These are phyloP conservation scores for Numenius phaeopus DNA, from an alignment of 2,797 vertebrate species.

Conservation along the genomic window DNA sequence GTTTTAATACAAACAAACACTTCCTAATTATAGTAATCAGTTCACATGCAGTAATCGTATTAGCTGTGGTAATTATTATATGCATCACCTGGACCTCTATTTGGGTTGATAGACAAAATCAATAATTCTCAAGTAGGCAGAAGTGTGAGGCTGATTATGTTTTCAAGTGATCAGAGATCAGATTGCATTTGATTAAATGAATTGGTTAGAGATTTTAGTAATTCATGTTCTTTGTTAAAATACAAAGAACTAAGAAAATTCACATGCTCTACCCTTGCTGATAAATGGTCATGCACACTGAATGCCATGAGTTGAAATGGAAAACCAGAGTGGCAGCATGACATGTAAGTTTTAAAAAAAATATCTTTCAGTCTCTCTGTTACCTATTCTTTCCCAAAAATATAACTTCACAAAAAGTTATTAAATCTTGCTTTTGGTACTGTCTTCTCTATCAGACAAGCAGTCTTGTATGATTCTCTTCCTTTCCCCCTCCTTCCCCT, in stretches of 20 bases:
- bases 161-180: conserved; percentile 74
- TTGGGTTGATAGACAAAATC: conserved; percentile 76
- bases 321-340: not conserved
- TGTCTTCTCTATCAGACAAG: not conserved
- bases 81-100: conserved; percentile 69
- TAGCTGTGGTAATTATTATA: conserved; percentile 77
- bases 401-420: not conserved
- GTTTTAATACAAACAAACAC: conserved; percentile 59
- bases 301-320: not conserved
- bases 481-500: too few relatives aligned
- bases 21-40: conserved; percentile 76
- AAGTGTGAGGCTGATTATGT: conserved; percentile 69
- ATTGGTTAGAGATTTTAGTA: conserved; percentile 48
- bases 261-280: not conserved
- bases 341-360: not conserved
- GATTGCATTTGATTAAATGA: conserved; percentile 74
- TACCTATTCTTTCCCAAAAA: not conserved
- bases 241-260: conserved; percentile 36
- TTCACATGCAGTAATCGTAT: conserved; percentile 72
- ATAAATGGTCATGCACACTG: not conserved
- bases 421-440: not conserved
- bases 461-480: not conserved
- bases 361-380: not conserved
- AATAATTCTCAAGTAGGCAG: conserved; percentile 74
- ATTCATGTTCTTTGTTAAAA: conserved; percentile 63